phyloP scores from a whole-genome alignment of 2,888 invertebrate genomes.

The Plagiodera versicolora region DNA sequence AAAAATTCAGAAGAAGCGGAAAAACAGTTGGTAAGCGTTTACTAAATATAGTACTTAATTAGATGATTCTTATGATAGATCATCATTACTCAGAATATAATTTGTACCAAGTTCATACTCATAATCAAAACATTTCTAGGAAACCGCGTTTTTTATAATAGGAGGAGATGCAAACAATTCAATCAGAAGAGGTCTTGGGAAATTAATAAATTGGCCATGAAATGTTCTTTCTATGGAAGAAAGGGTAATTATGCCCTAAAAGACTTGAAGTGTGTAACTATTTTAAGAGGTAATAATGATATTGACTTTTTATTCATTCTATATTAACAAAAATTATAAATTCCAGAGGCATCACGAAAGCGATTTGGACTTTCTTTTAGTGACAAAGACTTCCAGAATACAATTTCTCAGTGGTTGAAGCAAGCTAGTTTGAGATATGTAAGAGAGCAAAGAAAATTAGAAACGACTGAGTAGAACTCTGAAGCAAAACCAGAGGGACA shows the following conservation, averaged over 20 bases:
- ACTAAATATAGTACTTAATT: constrained; percentile 3
- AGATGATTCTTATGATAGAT: not conserved
- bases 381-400: constrained; percentile 13
- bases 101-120: constrained; percentile 1
- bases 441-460: constrained; percentile 10
- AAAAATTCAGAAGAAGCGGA: constrained; percentile 10
- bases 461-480: constrained; percentile 7
- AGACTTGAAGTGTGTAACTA: constrained; percentile 11
- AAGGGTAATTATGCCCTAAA: constrained; percentile 10
- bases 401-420: constrained; percentile 11
- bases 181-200: constrained; percentile 12
- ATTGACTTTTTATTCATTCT: constrained; percentile 6
- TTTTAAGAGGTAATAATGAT: constrained; percentile 9
- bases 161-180: constrained; percentile 13
- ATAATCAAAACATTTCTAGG: constrained; percentile 6
- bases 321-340: constrained; percentile 7
- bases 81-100: not conserved
- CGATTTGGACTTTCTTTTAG: constrained; percentile 13
- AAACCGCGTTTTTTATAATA: constrained; percentile 6
- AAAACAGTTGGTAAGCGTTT: constrained; percentile 10
- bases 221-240: constrained; percentile 13
- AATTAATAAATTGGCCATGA: constrained; percentile 11
- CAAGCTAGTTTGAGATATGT: constrained; percentile 9
- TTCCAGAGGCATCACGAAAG: constrained; percentile 12
- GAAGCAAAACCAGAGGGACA: no score